These are phyloP conservation scores for Caloenas nicobarica DNA, from an alignment of 2,113 vertebrate species.

Conservation along the genomic window DNA sequence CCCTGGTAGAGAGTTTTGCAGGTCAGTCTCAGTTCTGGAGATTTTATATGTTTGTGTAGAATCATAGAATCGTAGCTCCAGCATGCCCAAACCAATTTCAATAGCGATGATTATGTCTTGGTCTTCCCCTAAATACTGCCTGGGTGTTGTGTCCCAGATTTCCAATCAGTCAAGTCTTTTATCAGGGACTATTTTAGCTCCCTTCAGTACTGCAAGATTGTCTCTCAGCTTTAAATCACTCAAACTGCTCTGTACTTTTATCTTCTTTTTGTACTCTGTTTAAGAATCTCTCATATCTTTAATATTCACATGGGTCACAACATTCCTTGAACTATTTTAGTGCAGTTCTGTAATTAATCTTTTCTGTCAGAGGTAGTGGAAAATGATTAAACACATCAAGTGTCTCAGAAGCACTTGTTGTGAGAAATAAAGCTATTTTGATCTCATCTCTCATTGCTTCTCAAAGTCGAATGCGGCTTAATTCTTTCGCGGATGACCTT, in stretches of 20 bases:
- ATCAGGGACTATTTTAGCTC: constrained; percentile 29
- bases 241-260: constrained; percentile 28
- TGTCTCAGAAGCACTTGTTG: constrained; percentile 63
- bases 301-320: constrained; percentile 61
- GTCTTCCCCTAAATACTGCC: background rate
- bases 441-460: constrained; percentile 13
- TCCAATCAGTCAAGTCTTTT: background rate
- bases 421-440: constrained; percentile 66
- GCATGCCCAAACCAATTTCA: background rate
- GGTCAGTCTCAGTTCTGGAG: background rate
- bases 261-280: constrained; percentile 60
- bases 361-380: constrained; percentile 51
- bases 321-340: constrained; percentile 63
- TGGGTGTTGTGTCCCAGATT: constrained; percentile 20
- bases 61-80: background rate
- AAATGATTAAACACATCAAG: constrained; percentile 68
- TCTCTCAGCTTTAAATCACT: constrained; percentile 42
- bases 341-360: constrained; percentile 60
- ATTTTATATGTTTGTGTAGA: background rate
- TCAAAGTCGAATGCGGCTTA: constrained; percentile 30
- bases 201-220: background rate
- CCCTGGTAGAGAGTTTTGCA: background rate
- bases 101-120: background rate
- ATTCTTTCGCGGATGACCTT: constrained; percentile 58
- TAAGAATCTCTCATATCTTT: constrained; percentile 53